Base-by-base conservation (phyloP, 1,140 invertebrate species). In the Octopus sinensis region DNA sequence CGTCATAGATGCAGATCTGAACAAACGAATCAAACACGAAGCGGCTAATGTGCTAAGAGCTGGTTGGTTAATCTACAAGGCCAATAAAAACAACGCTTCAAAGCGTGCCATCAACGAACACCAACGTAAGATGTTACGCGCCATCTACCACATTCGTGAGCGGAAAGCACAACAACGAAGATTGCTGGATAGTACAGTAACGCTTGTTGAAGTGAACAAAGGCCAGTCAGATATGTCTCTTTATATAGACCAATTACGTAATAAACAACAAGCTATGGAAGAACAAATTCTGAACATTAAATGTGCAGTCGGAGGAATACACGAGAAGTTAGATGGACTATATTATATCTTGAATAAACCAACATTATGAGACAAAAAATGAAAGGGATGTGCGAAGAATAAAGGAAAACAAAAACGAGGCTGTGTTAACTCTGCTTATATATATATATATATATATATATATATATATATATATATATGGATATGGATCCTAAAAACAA, bases 11-110 rank as follows among this genome's bases (percentile, higher is more conserved):
- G 87, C 89, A 17, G 87, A 90, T 54, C 82, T 91, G 13, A 88
- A 89, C 71, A 89, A 90, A 75, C 81, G 83, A 51, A 83, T 86
- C 13, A 91, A 91, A 84, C 78, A 88, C 78, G 87, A 88, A n/a
- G 90, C 90, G 5, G 89, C 90, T 6, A 88, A 90, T 82, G 88
- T 90, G 51, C 85, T 91, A 79, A 87, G 87, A 78, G 85, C 86
- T 43, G 90, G 90, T 23, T 90, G 90, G 90, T 85, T 88, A 79
- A 82, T 90, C 9, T 89, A 89, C 84, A 89, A 89, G 81, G 82
- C 68, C 75, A 23, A 79, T 12, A 83, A 82, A 6, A 17, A 68
- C 12, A 13, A 68, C n/a, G 54, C 54, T 23, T 76, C 80, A 80
- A 68, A 80, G 80, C 52, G 73, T 23, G 80, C 82, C 30, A 78